phyloP scores from a whole-genome alignment of 30 jellyfish, hydroid and myxozoan genomes.

The Turritopsis dohrnii region DNA sequence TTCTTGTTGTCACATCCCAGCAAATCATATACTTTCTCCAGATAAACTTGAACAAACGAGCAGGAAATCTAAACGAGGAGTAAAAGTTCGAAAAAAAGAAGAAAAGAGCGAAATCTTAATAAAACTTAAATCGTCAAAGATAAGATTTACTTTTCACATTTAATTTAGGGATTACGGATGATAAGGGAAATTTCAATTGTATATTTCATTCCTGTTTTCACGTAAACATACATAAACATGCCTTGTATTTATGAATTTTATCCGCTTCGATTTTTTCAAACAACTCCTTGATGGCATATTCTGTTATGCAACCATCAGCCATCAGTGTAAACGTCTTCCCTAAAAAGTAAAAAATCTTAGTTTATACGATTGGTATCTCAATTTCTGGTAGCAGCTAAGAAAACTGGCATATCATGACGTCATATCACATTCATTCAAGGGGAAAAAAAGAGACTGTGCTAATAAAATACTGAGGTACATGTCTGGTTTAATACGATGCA shows the following conservation, averaged over 20 bases:
- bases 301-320: slow-evolving; percentile 94
- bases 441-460: too few species aligned
- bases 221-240: background rate
- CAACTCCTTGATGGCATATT: slow-evolving; percentile 57
- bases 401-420: too few species aligned
- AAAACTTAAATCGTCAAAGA: background rate
- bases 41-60: slow-evolving; percentile 96
- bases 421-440: too few species aligned
- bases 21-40: slow-evolving; percentile 93
- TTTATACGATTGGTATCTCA: too few species aligned
- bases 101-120: background rate
- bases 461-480: too few species aligned
- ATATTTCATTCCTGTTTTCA: background rate
- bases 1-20: slow-evolving; percentile 59
- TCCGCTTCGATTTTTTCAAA: slow-evolving; percentile 67
- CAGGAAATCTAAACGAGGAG: slow-evolving; percentile 54
- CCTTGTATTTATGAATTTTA: slow-evolving; percentile 65
- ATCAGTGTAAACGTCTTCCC: slow-evolving; percentile 91
- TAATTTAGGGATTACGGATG: background rate
- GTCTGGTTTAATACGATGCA: too few species aligned
- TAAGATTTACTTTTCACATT: background rate
- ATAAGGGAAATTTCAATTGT: background rate
- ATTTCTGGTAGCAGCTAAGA: too few species aligned
- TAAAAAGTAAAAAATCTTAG: slow-evolving; percentile 15
- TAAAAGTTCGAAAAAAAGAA: background rate